These are phyloP conservation scores for Falco rusticolus DNA, from an alignment of 2,797 vertebrate genomes.

Conservation along the genomic window DNA sequence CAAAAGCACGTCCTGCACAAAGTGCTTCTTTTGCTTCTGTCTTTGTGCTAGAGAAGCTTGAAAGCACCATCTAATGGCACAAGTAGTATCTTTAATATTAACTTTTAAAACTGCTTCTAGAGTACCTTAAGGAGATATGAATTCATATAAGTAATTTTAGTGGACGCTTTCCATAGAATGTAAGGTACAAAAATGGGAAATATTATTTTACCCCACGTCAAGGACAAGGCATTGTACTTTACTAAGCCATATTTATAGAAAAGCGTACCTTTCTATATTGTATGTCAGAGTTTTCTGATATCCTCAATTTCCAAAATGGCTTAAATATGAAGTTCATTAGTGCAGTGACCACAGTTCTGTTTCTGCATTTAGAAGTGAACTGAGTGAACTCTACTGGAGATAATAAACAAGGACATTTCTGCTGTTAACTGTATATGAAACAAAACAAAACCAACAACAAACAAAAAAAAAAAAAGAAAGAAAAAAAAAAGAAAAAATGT, in stretches of 20 bases:
- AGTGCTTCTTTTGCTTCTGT: neutral
- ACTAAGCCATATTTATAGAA: neutral
- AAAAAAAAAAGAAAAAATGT: neutral
- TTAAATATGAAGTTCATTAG: constrained; percentile 24
- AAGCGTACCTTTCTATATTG: neutral
- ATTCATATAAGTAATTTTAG: neutral
- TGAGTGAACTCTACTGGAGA: neutral
- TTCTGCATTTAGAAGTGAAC: neutral
- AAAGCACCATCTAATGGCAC: constrained; percentile 51
- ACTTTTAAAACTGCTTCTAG: neutral
- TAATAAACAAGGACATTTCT: neutral
- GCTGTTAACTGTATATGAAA: neutral
- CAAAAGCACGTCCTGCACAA: neutral
- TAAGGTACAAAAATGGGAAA: neutral
- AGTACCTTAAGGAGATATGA: neutral
- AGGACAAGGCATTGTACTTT: neutral
- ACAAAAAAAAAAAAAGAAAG: no score
- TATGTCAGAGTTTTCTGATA: neutral
- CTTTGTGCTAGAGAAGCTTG: neutral
- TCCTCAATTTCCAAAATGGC: neutral
- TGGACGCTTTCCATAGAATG: neutral
- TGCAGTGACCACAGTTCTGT: neutral
- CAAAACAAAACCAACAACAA: neutral
- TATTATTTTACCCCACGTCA: neutral
- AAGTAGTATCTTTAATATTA: neutral